phyloP scores from a whole-genome alignment of 2,797 vertebrate species.

The Spatula versicolor region DNA sequence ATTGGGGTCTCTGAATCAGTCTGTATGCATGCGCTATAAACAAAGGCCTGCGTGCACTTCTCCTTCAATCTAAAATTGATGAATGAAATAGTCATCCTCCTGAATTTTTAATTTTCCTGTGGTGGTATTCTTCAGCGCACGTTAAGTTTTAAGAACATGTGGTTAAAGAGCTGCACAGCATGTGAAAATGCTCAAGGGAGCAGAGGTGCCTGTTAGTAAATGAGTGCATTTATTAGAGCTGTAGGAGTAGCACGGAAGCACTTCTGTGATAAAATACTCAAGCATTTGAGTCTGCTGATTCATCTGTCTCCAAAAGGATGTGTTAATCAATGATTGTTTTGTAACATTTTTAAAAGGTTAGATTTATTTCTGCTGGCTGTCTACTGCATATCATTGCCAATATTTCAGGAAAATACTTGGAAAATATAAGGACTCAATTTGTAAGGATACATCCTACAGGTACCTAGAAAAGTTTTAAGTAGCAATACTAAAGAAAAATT shows the following conservation, averaged over 20 bases:
- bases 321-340: conserved; percentile 59
- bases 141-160: conserved; percentile 23
- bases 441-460: not conserved
- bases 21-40: not conserved
- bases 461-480: not conserved
- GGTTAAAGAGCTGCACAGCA: conserved; percentile 17
- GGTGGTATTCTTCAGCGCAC: conserved; percentile 39
- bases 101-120: conserved; percentile 68
- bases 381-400: not conserved
- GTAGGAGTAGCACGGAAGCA: conserved; percentile 8
- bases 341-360: conserved; percentile 5
- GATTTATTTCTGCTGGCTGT: conserved; percentile 27
- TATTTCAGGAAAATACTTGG: conserved; percentile 30
- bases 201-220: conserved; percentile 55
- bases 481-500: not conserved
- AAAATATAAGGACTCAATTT: not conserved
- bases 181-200: conserved; percentile 11
- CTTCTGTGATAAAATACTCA: conserved; percentile 45
- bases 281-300: conserved; percentile 44
- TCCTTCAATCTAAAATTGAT: conserved; percentile 64
- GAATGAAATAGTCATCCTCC: conserved; percentile 64
- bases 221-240: conserved; percentile 54
- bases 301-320: conserved; percentile 39
- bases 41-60: not conserved
- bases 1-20: conserved; percentile 13